Conservation (phyloP, 2,113 vertebrate species). For the Ptilorrhoa leucosticta region DNA sequence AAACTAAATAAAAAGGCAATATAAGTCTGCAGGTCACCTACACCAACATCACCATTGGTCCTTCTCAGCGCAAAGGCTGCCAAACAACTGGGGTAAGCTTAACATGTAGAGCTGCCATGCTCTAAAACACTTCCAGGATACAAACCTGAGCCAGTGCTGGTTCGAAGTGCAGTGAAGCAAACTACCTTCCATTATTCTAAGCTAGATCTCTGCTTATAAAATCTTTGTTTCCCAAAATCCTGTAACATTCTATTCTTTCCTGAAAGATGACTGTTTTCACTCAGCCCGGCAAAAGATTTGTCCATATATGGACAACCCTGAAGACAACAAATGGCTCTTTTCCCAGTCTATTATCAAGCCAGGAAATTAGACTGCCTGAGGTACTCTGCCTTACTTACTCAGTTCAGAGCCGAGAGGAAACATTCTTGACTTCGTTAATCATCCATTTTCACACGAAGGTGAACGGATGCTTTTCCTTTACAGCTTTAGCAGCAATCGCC, state of each 20-base stretch:
- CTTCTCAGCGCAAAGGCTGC: background rate
- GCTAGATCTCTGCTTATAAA: background rate
- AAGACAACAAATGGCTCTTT: conserved; percentile 61
- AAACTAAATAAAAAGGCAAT: background rate
- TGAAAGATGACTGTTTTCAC: conserved; percentile 35
- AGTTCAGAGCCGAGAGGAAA: background rate
- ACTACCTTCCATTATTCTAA: background rate
- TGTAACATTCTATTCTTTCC: conserved; percentile 31
- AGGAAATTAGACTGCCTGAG: conserved; percentile 57
- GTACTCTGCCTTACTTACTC: conserved; percentile 23
- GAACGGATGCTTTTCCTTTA: conserved; percentile 37
- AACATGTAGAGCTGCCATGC: background rate
- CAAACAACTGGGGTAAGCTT: background rate
- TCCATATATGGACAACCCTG: conserved; percentile 54
- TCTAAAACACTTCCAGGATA: background rate
- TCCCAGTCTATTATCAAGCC: conserved; percentile 60
- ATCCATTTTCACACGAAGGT: conserved; percentile 24
- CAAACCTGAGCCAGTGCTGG: background rate
- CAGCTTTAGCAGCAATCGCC: background rate
- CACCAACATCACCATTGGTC: background rate
- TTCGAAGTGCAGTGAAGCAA: background rate
- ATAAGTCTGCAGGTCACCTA: background rate
- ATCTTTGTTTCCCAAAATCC: background rate
- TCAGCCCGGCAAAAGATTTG: conserved; percentile 7
- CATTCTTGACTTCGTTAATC: background rate